phyloP scores from a whole-genome alignment of 2,888 invertebrate species.

The Orchestes rusci region DNA sequence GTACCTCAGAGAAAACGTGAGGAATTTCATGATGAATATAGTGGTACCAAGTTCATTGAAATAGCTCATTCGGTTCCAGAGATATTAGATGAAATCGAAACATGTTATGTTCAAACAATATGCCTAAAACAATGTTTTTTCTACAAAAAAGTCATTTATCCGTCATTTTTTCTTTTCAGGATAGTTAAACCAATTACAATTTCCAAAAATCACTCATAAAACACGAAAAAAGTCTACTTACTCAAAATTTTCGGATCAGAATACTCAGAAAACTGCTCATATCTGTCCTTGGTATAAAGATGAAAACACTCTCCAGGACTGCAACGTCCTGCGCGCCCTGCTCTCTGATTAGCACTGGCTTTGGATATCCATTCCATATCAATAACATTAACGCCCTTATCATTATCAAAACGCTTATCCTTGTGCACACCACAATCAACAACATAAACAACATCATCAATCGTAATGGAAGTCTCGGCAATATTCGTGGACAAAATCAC shows the following conservation, averaged over 20 bases:
- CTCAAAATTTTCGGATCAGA: slow-evolving; percentile 58
- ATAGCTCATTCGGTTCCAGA: too few relatives aligned
- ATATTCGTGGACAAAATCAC: slow-evolving; percentile 66
- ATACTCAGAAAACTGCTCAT: slow-evolving; percentile 46
- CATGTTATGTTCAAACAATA: too few relatives aligned
- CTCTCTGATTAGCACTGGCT: slow-evolving; percentile 57
- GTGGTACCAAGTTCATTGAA: too few relatives aligned
- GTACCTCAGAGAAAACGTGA: too few relatives aligned
- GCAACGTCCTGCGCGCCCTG: slow-evolving; percentile 62
- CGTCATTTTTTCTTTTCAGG: too few relatives aligned
- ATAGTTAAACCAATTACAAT: too few relatives aligned
- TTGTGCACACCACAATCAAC: slow-evolving; percentile 59
- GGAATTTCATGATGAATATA: too few relatives aligned
- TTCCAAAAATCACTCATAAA: too few relatives aligned
- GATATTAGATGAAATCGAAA: too few relatives aligned
- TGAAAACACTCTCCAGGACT: slow-evolving; percentile 55
- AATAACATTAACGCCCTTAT: slow-evolving; percentile 46
- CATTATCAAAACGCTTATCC: slow-evolving; percentile 49
- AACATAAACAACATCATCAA: slow-evolving; percentile 63
- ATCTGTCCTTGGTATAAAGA: slow-evolving; percentile 49
- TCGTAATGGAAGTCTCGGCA: slow-evolving; percentile 66
- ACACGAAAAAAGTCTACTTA: too few relatives aligned
- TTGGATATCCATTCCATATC: slow-evolving; percentile 57
- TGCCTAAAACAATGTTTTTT: too few relatives aligned
- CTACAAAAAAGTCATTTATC: too few relatives aligned